Base-by-base conservation (phyloP, 1,140 invertebrate genomes). In the Sinella curviseta region DNA sequence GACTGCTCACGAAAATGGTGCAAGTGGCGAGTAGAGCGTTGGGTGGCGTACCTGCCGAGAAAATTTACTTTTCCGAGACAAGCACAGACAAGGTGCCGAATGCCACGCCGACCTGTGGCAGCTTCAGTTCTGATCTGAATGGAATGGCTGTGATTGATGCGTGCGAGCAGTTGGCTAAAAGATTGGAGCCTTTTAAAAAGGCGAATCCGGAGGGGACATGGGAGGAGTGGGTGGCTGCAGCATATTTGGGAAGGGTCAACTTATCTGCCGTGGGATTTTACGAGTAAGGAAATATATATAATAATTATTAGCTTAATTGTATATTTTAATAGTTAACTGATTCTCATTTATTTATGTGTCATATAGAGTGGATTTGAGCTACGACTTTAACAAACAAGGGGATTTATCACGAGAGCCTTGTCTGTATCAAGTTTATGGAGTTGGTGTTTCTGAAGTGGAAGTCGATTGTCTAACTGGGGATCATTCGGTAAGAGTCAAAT, bases 71-170 rank as follows among this genome's bases (percentile, higher is more conserved):
- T 26, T 90, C 90, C 74, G 97, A 98, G 88, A 96, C 94, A 0
- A 88, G 93, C n/a, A 97, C 96, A 0, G 95, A 97, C 85, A 97
- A 96, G 88, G 95, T 98, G 0, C 95, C 97, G 0, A 98, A 99
- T 86, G 94, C 95, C 0, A 94, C 94, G 28, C 89, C 96, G 0
- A 97, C 97, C 16, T 96, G 96, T 34, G 97, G 94, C 0, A 97
- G 95, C 87, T 90, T 91, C 57, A 92, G 94, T 17, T 97, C 96
- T 0, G 97, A 98, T 90, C 86, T 98, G 0, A 97, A 98, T 87
- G 97, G 97, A 80, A 95, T 97, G 93, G 97, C 97, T 24, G 91
- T 98, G 54, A 86, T 87, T 88, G 88, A 94, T 86, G 97, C 96
- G 1, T 98, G 96, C 84, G 86, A 93, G 75, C 91, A 88, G 79